A percentile compares a stretch with the other conserved stretches of the same genome.
Evolutionary conservation across 2,797 vertebrate genomes (phyloP).

Genomic region (Triplophysa yarkandensis): DNA sequence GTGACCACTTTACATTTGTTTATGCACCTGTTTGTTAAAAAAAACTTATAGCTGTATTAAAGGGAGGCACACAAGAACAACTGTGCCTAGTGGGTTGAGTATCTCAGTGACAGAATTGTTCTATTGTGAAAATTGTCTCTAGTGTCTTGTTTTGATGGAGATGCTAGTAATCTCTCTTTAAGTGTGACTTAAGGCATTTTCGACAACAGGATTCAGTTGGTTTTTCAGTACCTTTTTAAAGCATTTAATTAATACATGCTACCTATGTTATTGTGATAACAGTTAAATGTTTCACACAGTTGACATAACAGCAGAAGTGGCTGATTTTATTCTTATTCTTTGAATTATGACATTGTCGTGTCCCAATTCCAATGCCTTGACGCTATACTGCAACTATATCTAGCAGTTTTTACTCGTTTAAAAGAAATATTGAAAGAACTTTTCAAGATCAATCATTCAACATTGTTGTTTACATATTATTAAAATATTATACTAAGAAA

Average conservation of each 20-base stretch:
- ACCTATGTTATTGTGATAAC: background rate
- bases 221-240: background rate
- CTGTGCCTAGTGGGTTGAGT: background rate
- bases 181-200: background rate
- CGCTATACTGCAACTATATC: background rate
- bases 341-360: background rate
- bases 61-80: background rate
- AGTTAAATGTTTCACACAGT: background rate
- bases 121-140: background rate
- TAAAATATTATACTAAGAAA: too few species aligned
- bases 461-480: too few species aligned
- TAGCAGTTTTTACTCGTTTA: background rate
- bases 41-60: background rate
- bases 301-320: background rate
- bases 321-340: background rate
- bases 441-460: background rate
- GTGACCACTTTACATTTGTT: slow-evolving; percentile 68
- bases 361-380: background rate
- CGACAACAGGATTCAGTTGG: background rate
- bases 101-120: background rate
- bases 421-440: too few species aligned
- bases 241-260: background rate
- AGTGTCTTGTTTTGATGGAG: slow-evolving; percentile 8
- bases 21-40: background rate
- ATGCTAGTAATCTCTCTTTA: slow-evolving; percentile 11